Evolutionary conservation across 2,113 vertebrate species (phyloP), one percentile per base, ranked within the genome.

Genomic region (Melanostigma gelatinosum): DNA sequence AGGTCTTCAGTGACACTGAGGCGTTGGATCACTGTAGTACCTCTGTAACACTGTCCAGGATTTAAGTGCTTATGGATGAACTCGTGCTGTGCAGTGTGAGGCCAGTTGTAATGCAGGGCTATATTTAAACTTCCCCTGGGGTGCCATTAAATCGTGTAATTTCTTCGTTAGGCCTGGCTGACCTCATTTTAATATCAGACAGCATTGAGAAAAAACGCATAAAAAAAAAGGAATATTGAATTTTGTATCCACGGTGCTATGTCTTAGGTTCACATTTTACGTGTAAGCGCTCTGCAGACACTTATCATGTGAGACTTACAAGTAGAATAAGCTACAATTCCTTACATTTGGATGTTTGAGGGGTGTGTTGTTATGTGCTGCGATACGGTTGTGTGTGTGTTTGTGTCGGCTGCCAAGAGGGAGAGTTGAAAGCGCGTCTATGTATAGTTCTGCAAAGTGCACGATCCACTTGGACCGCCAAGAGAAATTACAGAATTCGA

Each of bases 101-200:
- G 83, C 88, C 78, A 88, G 85, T 84, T 84, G 77, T 85, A 91
- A 88, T 78, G 83, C 90, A 76, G 86, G 73, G 92, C 94, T 95
- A 94, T 95, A 94, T 95, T 94, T 95, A 93, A 93, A 93, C 91
- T 74, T 85, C 85, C 95, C 94, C 93, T 74, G 78, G 87, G 92
- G 94, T 90, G 91, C 91, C 93, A 93, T 94, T 94, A 94, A 94
- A 93, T 95, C 93, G 91, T 91, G 88, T 92, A 88, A 92, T 92
- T 95, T 95, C 91, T 94, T 94, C 86, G 83, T 94, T 92, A 94
- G 88, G 91, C 88, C 83, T 83, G 80, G 78, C 72, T 95, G 94
- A 92, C 95, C 94, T 94, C 88, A 89, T 94, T 94, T 94, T 90
- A 92, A 90, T 88, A 89, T 90, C 92, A 90, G 83, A 86, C 81